A percentile compares a stretch with the other conserved stretches of the same genome.
phyloP scores from a whole-genome alignment of 2,113 vertebrate species.

The Galemys pyrenaicus region DNA sequence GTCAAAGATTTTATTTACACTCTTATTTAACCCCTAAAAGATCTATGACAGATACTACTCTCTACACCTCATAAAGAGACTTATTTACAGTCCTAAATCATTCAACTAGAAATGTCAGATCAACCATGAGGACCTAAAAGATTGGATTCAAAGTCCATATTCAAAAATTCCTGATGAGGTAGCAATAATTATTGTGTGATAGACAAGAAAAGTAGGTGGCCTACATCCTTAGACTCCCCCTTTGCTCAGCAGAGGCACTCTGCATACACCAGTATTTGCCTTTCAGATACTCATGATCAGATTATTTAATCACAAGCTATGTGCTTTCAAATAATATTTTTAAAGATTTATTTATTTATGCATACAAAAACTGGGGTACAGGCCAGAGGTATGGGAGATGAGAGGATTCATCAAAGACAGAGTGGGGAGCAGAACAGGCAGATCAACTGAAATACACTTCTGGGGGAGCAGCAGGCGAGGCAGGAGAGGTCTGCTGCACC shows the following conservation, averaged over 20 bases:
- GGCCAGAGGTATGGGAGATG: too few relatives aligned
- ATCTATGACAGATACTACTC: not conserved
- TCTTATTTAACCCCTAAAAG: not conserved
- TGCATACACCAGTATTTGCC: not conserved
- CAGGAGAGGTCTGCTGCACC: too few relatives aligned
- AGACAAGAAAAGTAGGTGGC: not conserved
- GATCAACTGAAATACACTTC: too few relatives aligned
- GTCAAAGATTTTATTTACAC: not conserved
- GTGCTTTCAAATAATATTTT: not conserved
- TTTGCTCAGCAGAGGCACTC: too few relatives aligned
- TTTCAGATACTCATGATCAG: not conserved
- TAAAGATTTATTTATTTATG: too few relatives aligned
- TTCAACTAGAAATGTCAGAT: not conserved
- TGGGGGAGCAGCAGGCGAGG: too few relatives aligned
- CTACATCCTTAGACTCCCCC: not conserved
- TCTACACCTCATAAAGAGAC: conserved; percentile 19
- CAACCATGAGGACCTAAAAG: not conserved
- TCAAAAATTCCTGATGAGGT: not conserved
- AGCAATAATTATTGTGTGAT: not conserved
- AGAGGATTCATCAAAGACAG: too few relatives aligned
- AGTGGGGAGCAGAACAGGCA: too few relatives aligned
- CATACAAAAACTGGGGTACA: too few relatives aligned
- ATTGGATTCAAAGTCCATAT: not conserved
- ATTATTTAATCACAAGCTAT: conserved; percentile 1
- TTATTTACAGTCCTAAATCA: not conserved